A percentile compares a stretch with the other conserved stretches of the same genome.
Conservation (phyloP, 2,113 vertebrate species). For the Ellobius talpinus region DNA sequence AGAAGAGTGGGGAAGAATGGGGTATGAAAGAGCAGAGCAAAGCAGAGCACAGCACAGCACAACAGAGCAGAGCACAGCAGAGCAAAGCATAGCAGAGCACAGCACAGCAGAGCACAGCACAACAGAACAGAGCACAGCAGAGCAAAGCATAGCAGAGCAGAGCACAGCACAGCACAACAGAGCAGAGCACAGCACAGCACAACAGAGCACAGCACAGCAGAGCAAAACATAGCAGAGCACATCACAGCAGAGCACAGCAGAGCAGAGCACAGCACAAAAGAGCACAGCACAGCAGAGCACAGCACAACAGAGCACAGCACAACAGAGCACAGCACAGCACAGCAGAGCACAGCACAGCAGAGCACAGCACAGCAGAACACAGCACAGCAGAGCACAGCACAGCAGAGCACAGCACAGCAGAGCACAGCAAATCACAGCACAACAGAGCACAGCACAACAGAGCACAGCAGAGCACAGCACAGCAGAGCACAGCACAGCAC, state of each 20-base stretch:
- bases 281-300: too few relatives aligned
- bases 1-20: background rate
- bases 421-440: background rate
- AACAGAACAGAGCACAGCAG: background rate
- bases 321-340: too few relatives aligned
- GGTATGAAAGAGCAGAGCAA: background rate
- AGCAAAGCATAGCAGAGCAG: too few relatives aligned
- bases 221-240: rapidly evolving
- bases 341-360: background rate
- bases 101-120: too few relatives aligned
- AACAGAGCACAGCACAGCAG: background rate
- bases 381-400: too few relatives aligned
- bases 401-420: background rate
- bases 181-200: background rate
- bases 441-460: background rate
- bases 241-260: background rate
- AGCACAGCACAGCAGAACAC: background rate
- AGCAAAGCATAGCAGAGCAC: too few relatives aligned
- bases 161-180: too few relatives aligned
- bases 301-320: too few relatives aligned
- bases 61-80: too few relatives aligned
- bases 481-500: background rate
- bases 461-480: rapidly evolving
- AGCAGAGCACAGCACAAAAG: background rate
- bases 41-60: too few relatives aligned